These are phyloP conservation scores for Panopea generosa DNA, from an alignment of 2,888 invertebrate genomes.

Conservation along the genomic window DNA sequence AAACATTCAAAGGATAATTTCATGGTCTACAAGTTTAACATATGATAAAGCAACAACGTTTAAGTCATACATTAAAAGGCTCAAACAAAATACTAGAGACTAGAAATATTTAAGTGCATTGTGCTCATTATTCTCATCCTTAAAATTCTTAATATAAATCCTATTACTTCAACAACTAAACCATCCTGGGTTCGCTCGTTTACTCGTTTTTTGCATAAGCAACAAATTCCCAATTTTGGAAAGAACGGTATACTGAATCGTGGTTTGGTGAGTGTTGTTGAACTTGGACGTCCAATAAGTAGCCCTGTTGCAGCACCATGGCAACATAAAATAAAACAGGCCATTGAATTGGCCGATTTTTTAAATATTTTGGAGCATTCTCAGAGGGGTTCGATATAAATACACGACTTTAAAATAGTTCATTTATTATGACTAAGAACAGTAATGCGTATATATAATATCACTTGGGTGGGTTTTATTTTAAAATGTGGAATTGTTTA, in stretches of 20 bases:
- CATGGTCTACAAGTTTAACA: slow-evolving; percentile 73
- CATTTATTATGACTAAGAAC: no score
- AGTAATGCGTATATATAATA: no score
- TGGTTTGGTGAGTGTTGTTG: no score
- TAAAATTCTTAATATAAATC: slow-evolving; percentile 83
- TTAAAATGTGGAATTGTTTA: no score
- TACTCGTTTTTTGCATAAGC: slow-evolving; percentile 81
- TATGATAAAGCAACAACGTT: no score
- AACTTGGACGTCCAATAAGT: background rate
- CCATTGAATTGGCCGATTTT: slow-evolving; percentile 75
- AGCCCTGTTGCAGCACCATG: slow-evolving; percentile 42
- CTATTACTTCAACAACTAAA: slow-evolving; percentile 78
- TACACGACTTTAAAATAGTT: slow-evolving; percentile 80
- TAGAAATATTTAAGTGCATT: no score
- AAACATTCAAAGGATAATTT: slow-evolving; percentile 77
- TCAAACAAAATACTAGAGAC: no score
- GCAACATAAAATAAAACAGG: slow-evolving; percentile 71
- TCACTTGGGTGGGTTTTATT: no score
- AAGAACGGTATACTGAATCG: no score
- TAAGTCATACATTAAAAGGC: slow-evolving; percentile 77
- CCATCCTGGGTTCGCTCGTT: slow-evolving; percentile 76
- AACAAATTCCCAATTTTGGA: slow-evolving; percentile 81
- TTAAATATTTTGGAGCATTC: slow-evolving; percentile 78
- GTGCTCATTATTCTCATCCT: slow-evolving; percentile 69
- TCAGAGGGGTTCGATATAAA: slow-evolving; percentile 79